Base-by-base conservation (phyloP, 2,113 vertebrate genomes). In the Rhinopithecus roxellana region DNA sequence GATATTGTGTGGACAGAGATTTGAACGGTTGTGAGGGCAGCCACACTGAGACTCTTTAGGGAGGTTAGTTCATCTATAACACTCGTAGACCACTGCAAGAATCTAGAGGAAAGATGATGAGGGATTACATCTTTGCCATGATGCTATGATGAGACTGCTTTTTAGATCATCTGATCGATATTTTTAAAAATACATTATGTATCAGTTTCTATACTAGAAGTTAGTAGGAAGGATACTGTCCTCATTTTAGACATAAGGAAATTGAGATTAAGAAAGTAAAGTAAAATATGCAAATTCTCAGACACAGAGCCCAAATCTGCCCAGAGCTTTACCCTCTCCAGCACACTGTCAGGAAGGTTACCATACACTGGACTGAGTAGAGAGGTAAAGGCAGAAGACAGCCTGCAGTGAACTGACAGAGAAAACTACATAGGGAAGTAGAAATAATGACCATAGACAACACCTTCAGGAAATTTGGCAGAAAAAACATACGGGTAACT, bases 11-110 rank as follows among this genome's bases (percentile, higher is more conserved):
- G 22, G 23, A 82, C 18, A 81, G 50, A 69, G 13, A 32, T 20
- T 45, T 52, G 16, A 75, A 85, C 48, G 1, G 52, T 2, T 90
- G 23, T 59, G 27, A 86, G 43, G 35, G 55, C 38, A 59, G 64
- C 43, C 59, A 17, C 43, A 74, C 57, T 57, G 52, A 83, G 50
- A 74, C 0, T 0, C 6, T 3, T 13, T 30, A 20, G 13, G 38
- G 45, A 75, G 1, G 55, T 61, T 40, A 50, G 32, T 64, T 0
- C 25, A 40, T 50, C 50, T 38, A 55, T 32, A 6, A 8, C 11
- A 20, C 11, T 8, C 22, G 8, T 3, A 20, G 27, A 35, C 0
- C 2, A 35, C 2, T 12, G 4, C 8, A 5, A 8, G 52, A 59
- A 86, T 16, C 6, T 30, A 45, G 64, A 35, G 78, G 17, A 38